Evolutionary conservation across 1,140 invertebrate genomes (phyloP).

Genomic region (Nymphalis io): DNA sequence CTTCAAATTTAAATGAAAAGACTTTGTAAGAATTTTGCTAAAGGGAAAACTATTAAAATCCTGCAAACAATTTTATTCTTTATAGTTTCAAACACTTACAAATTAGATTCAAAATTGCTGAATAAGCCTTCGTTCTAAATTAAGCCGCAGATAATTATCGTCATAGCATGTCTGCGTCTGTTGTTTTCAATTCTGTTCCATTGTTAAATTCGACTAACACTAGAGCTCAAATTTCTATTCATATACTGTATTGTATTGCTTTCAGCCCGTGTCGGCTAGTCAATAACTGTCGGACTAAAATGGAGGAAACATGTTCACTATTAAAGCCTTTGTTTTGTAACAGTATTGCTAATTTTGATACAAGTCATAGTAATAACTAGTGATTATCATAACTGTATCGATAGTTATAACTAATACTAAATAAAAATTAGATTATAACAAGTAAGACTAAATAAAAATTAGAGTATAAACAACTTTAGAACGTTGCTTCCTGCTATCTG

Average conservation of each 20-base stretch:
- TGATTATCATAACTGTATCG: no score
- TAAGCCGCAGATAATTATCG: background rate
- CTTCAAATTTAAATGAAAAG: no score
- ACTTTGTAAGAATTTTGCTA: no score
- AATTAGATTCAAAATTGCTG: slow-evolving; percentile 23
- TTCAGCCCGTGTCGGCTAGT: slow-evolving; percentile 39
- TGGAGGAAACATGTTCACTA: slow-evolving; percentile 44
- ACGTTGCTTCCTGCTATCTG: no score
- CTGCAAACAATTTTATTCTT: no score
- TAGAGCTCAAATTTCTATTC: slow-evolving; percentile 20
- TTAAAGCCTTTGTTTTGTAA: slow-evolving; percentile 25
- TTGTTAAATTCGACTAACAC: slow-evolving; percentile 17
- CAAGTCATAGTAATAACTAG: background rate
- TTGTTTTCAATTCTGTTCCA: slow-evolving; percentile 3
- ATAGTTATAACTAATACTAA: no score
- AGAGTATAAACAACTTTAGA: no score
- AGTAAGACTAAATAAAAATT: no score
- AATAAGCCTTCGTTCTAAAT: background rate
- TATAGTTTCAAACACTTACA: no score
- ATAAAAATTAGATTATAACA: no score
- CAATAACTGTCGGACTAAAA: slow-evolving; percentile 55
- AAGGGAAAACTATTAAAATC: no score
- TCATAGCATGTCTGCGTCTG: background rate
- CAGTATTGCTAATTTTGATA: background rate
- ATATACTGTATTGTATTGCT: slow-evolving; percentile 36